A percentile compares a stretch with the other conserved stretches of the same genome.
These are phyloP conservation scores for Lamproptera curius DNA, from an alignment of 2,888 invertebrate genomes.

Conservation along the genomic window DNA sequence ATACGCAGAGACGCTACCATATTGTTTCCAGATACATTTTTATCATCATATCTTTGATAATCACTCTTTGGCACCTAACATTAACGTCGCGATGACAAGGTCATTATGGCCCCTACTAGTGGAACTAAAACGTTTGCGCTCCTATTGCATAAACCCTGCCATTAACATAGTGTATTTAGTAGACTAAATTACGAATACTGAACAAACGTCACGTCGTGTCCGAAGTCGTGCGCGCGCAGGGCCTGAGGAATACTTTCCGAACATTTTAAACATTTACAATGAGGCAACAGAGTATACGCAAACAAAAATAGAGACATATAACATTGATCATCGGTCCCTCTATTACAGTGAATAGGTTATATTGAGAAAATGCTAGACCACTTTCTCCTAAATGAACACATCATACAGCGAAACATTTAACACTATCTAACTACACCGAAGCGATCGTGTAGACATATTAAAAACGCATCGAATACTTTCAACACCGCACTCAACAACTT, in stretches of 20 bases:
- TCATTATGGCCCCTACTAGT: slow-evolving; percentile 45
- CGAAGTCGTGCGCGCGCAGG: slow-evolving; percentile 5
- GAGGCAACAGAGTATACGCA: slow-evolving; percentile 64
- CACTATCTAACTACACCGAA: slow-evolving; percentile 68
- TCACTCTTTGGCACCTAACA: slow-evolving; percentile 76
- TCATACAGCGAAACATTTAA: slow-evolving; percentile 70
- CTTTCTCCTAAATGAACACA: slow-evolving; percentile 72
- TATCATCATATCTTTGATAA: slow-evolving; percentile 71
- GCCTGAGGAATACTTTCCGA: slow-evolving; percentile 28
- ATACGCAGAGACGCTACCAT: slow-evolving; percentile 61
- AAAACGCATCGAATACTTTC: slow-evolving; percentile 51
- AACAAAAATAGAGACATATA: slow-evolving; percentile 42
- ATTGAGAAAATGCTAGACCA: slow-evolving; percentile 55
- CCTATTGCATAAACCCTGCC: slow-evolving; percentile 48
- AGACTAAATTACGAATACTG: slow-evolving; percentile 16
- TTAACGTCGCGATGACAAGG: slow-evolving; percentile 50
- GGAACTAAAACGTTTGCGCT: slow-evolving; percentile 36
- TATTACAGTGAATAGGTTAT: slow-evolving; percentile 50
- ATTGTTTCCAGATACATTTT: slow-evolving; percentile 56
- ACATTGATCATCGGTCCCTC: slow-evolving; percentile 54
- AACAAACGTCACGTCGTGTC: slow-evolving; percentile 4
- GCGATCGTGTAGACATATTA: slow-evolving; percentile 52
- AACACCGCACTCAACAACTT: slow-evolving; percentile 59
- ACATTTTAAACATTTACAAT: slow-evolving; percentile 45
- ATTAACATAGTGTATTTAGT: slow-evolving; percentile 25